Evolutionary conservation across 2,113 vertebrate species (phyloP), one percentile per base, ranked within the genome.

Genomic region (Aleadryas rufinucha): DNA sequence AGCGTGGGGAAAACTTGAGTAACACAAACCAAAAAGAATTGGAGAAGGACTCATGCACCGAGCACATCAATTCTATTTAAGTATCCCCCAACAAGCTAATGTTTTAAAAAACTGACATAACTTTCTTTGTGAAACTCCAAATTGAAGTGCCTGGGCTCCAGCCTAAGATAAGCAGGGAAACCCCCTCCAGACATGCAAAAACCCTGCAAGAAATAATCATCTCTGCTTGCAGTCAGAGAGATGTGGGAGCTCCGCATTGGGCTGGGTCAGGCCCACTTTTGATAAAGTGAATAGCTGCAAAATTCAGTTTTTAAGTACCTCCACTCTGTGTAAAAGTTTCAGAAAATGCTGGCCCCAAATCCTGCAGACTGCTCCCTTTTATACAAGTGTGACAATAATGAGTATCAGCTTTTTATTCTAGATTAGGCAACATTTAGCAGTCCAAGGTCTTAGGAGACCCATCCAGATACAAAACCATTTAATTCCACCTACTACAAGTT

Each of bases 41-140:
- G 45, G 37, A 54, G 86, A 91, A 85, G 35, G 61, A 44, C 9
- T 3, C 27, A 13, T 5, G 26, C 53, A 84, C 47, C 1, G 2
- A 91, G 52, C 39, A 80, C 30, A 81, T 44, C 12, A 89, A 75
- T 78, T 91, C 59, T 80, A 81, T 93, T 94, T 89, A 71, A 91
- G 88, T 76, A 75, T 37, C 54, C 87, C 47, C 54, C 81, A 91
- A 86, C 54, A 95, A 92, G 84, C 13, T 72, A 64, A 52, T 86
- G 87, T 41, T 95, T 54, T 23, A 44, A 91, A 89, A 37, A 50
- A 35, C 0, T 42, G 33, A 37, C 44, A 56, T 33, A 61, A 75
- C 65, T 69, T 89, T 92, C 72, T 91, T 76, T 66, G 68, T 83
- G n/a, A 68, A 83, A 57, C 16, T 70, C 70, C 39, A 37, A 23